Base-by-base conservation (phyloP, 2,113 vertebrate genomes). In the Bucco capensis region DNA sequence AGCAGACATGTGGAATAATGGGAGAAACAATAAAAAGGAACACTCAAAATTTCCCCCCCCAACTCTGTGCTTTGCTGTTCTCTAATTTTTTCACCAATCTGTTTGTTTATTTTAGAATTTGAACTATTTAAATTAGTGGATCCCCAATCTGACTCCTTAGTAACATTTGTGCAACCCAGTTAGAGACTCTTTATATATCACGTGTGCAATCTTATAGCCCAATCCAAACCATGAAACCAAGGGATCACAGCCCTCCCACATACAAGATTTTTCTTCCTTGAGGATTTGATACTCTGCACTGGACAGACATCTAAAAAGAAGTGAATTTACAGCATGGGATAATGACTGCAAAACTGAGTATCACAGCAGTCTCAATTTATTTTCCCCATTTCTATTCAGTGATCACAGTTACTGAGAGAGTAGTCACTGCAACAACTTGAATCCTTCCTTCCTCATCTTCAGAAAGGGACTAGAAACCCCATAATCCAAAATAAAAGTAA, bases 21-120 rank as follows among this genome's bases (percentile, higher is more conserved):
- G 1, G 4, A 2, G 0, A 9, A 1, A 11, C 50, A n/a, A 30
- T 4, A 54, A 53, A 60, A 64, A 60, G 6, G 9, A 65, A 53
- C 12, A 42, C 4, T 44, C 42, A 24, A 4, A 40, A 37, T 71
- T 35, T 23, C 4, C 23, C 33, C 62, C n/a, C 77, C 21, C 11
- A 37, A 5, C 51, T 4, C 3, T 1, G 2, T 17, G 23, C 12
- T 73, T 66, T 25, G 28, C 19, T 28, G 5, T n/a, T 74, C 58
- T 40, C 47, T 19, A n/a, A 23, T 6, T 57, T 49, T 40, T 46
- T n/a, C 17, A 86, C 16, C 15, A 87, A 12, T 1, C 12, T 6
- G 23, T 86, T 54, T 51, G 17, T 18, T 33, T 74, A 17, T 33
- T 82, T 51, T 49, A 18, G 27, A 51, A 62, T 49, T 51, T 51